phyloP scores from a whole-genome alignment of 2,888 invertebrate species.

The Limnephilus rhombicus region DNA sequence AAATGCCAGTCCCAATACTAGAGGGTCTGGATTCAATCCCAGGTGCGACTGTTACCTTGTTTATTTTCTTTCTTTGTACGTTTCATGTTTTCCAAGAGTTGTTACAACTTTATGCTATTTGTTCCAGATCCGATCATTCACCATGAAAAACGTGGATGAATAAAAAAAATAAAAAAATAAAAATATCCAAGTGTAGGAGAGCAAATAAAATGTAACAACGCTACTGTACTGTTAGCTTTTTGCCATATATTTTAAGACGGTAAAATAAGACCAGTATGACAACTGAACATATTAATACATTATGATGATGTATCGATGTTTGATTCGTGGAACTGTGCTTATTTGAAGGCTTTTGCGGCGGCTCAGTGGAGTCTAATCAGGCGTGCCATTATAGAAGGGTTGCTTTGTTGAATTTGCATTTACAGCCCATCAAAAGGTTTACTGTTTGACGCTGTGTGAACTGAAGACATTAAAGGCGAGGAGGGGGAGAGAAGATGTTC shows the following conservation, averaged over 20 bases:
- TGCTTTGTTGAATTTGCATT: conserved; percentile 44
- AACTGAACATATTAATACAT: conserved; percentile 24
- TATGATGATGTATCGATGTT: conserved; percentile 36
- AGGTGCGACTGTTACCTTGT: too few relatives aligned
- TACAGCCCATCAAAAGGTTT: conserved; percentile 46
- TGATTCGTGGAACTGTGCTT: conserved; percentile 30
- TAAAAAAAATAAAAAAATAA: too few relatives aligned
- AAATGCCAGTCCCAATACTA: too few relatives aligned
- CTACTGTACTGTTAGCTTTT: not conserved
- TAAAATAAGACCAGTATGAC: not conserved
- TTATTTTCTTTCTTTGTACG: too few relatives aligned
- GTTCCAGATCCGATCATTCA: too few relatives aligned
- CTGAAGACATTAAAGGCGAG: conserved; percentile 31
- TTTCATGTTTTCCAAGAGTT: too few relatives aligned
- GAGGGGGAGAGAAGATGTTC: not conserved
- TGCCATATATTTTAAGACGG: not conserved
- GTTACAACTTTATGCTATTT: too few relatives aligned
- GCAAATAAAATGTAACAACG: too few relatives aligned
- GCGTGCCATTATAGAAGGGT: conserved; percentile 37
- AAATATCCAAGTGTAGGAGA: too few relatives aligned
- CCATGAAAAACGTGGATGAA: too few relatives aligned
- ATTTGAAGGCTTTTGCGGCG: conserved; percentile 29
- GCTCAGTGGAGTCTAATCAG: conserved; percentile 30
- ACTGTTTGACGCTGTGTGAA: conserved; percentile 38
- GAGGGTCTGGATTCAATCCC: too few relatives aligned